Percentiles rank a stretch among this genome's conserved stretches.
Evolutionary conservation across 1,140 invertebrate species (phyloP).

Genomic region (Eufriesea mexicana): DNA sequence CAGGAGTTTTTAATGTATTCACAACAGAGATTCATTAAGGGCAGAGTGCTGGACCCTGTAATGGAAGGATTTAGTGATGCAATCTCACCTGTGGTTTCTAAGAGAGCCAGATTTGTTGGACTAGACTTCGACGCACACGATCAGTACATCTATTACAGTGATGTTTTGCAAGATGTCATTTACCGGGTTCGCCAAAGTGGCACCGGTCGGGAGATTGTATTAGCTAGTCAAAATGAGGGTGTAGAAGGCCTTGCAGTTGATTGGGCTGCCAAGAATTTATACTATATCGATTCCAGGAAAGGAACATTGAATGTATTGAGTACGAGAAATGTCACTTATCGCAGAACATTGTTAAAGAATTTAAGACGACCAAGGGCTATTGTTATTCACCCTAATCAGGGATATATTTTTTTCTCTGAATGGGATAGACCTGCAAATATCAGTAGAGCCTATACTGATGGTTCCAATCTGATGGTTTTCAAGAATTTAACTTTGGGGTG

Average conservation of each 20-base stretch:
- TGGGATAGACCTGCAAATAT: conserved; percentile 98
- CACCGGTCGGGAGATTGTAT: conserved; percentile 93
- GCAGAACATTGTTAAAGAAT: conserved; percentile 93
- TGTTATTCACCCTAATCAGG: conserved; percentile 97
- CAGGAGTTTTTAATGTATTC: conserved; percentile 98
- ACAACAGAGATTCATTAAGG: conserved; percentile 98
- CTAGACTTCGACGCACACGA: conserved; percentile 96
- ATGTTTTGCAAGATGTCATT: conserved; percentile 98
- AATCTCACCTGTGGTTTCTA: conserved; percentile 94
- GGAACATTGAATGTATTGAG: conserved; percentile 97
- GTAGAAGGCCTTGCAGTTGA: conserved; percentile 98
- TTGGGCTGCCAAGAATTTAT: conserved; percentile 98
- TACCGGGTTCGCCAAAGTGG: conserved; percentile 95
- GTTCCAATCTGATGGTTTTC: conserved; percentile 93
- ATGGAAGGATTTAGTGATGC: conserved; percentile 96
- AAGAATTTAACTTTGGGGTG: conserved; percentile 96
- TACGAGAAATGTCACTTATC: conserved; percentile 91
- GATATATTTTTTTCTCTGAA: conserved; percentile 97
- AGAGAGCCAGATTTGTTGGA: conserved; percentile 97
- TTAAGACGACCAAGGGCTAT: conserved; percentile 96
- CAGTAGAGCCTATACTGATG: conserved; percentile 94
- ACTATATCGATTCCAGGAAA: conserved; percentile 98
- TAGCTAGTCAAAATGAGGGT: conserved; percentile 98
- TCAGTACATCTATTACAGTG: conserved; percentile 97
- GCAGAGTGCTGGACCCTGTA: conserved; percentile 94